A percentile compares a stretch with the other conserved stretches of the same genome.
Conservation (phyloP, 2,888 invertebrate species). For the Heliconius cydno region DNA sequence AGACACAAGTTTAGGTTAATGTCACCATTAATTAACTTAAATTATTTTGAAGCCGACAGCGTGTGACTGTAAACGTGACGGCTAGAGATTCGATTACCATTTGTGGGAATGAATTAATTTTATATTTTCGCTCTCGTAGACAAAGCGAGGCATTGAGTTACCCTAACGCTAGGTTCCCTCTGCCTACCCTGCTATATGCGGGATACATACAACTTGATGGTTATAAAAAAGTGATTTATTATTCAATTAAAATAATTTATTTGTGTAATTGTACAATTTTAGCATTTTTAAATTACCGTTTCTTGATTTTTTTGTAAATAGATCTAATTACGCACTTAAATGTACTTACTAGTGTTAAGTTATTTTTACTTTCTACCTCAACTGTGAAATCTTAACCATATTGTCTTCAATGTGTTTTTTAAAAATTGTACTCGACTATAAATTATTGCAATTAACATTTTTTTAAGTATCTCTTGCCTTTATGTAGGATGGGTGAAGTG, state of each 20-base stretch:
- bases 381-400: slow-evolving; percentile 53
- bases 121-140: background rate
- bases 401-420: background rate
- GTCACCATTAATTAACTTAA: background rate
- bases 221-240: background rate
- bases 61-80: no score
- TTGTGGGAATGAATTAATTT: background rate
- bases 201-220: background rate
- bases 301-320: slow-evolving; percentile 55
- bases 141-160: background rate
- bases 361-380: slow-evolving; percentile 80
- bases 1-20: slow-evolving; percentile 6
- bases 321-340: slow-evolving; percentile 42
- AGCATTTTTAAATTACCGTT: background rate
- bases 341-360: slow-evolving; percentile 58
- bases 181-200: no score
- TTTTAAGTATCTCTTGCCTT: background rate
- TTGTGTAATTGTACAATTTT: background rate
- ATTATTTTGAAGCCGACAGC: background rate
- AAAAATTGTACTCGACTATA: background rate
- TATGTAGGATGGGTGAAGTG: background rate
- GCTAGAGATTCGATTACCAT: no score
- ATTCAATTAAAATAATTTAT: background rate
- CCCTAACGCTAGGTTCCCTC: no score
- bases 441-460: background rate